Evolutionary conservation across 2,888 invertebrate genomes (phyloP).

Genomic region (Thera obeliscata): DNA sequence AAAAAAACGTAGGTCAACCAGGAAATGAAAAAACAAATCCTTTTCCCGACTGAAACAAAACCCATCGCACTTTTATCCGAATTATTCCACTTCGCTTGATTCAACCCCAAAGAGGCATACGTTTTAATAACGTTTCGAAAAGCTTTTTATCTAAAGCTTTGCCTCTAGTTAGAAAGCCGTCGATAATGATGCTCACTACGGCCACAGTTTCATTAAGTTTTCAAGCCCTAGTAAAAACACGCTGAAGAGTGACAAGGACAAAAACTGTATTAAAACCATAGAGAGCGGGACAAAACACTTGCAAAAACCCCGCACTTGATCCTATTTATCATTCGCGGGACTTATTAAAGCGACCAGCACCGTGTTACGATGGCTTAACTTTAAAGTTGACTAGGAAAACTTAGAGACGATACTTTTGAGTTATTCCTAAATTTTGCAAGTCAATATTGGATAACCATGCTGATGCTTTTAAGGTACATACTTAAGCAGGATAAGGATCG

Average conservation of each 20-base stretch:
- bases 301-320: slow-evolving; percentile 69
- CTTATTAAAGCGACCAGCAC: slow-evolving; percentile 80
- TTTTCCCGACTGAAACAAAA: slow-evolving; percentile 37
- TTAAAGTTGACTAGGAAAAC: slow-evolving; percentile 62
- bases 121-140: slow-evolving; percentile 68
- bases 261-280: slow-evolving; percentile 45
- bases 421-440: slow-evolving; percentile 28
- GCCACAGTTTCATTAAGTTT: slow-evolving; percentile 77
- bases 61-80: slow-evolving; percentile 45
- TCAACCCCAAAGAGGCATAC: slow-evolving; percentile 70
- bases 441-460: slow-evolving; percentile 23
- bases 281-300: slow-evolving; percentile 53
- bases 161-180: slow-evolving; percentile 57
- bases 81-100: slow-evolving; percentile 57
- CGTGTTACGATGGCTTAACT: slow-evolving; percentile 68
- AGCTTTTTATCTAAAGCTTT: slow-evolving; percentile 67
- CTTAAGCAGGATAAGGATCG: background rate
- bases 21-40: slow-evolving; percentile 37
- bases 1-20: slow-evolving; percentile 33
- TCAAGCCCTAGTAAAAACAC: slow-evolving; percentile 65
- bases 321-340: slow-evolving; percentile 79
- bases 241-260: slow-evolving; percentile 55
- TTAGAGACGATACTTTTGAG: slow-evolving; percentile 53
- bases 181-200: slow-evolving; percentile 73
- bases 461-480: background rate